A percentile compares a stretch with the other conserved stretches of the same genome.
Conservation (phyloP, 2,113 vertebrate species). For the Anhinga anhinga region DNA sequence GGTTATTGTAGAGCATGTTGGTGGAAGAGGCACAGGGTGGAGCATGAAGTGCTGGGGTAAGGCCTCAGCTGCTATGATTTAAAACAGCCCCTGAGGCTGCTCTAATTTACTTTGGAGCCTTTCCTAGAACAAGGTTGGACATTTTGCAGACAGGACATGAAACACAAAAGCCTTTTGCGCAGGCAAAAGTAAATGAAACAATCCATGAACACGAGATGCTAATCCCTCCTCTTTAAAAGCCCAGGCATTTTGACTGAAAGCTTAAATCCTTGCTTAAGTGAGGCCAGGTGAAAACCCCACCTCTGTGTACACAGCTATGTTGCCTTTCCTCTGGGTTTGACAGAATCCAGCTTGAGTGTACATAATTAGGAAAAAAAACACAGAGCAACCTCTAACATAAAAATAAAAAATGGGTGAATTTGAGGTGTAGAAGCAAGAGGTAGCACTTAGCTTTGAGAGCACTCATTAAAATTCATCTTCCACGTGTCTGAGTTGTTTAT, state of each 20-base stretch:
- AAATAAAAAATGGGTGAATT: not conserved
- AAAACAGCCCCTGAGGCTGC: constrained; percentile 23
- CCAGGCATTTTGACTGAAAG: not conserved
- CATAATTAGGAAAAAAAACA: not conserved
- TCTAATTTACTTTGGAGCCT: constrained; percentile 52
- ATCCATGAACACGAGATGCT: not conserved
- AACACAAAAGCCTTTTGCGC: constrained; percentile 25
- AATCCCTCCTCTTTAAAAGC: not conserved
- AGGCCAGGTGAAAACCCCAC: constrained; percentile 16
- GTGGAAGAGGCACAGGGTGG: not conserved
- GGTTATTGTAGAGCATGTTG: not conserved
- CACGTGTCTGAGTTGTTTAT: constrained; percentile 35
- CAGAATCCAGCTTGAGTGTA: not conserved
- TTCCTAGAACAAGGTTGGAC: constrained; percentile 55
- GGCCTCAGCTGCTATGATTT: constrained; percentile 49
- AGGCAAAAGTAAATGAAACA: not conserved
- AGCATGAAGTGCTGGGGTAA: not conserved
- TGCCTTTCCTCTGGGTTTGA: not conserved
- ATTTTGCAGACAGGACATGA: constrained; percentile 7
- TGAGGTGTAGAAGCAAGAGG: not conserved
- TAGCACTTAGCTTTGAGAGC: not conserved
- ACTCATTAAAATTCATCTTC: constrained; percentile 40
- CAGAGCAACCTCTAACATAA: not conserved
- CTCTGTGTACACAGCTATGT: not conserved
- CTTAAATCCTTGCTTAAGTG: not conserved